Evolutionary conservation across 2,797 vertebrate genomes (phyloP).

Genomic region (Phalanger gymnotis): DNA sequence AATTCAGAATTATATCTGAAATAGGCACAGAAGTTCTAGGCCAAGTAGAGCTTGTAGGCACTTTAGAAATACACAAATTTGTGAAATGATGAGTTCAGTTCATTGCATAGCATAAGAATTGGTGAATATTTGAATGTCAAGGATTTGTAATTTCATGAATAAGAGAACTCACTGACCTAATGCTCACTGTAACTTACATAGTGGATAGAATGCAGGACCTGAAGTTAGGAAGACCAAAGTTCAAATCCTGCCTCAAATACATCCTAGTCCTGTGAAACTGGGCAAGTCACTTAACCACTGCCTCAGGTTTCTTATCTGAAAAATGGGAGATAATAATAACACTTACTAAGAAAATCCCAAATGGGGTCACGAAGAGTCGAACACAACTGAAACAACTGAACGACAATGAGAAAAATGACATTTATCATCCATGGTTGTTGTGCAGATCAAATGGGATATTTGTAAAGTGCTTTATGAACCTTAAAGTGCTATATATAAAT

Average conservation of each 20-base stretch:
- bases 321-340: not conserved
- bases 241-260: not conserved
- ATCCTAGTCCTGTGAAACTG: not conserved
- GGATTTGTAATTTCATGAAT: not conserved
- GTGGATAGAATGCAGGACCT: not conserved
- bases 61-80: not conserved
- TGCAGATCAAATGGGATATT: not conserved
- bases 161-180: not conserved
- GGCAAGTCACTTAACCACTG: not conserved
- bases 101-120: not conserved
- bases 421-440: not conserved
- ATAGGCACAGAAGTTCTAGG: not conserved
- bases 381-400: not conserved
- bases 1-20: not conserved
- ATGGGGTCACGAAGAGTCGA: not conserved
- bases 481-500: not conserved
- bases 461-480: not conserved
- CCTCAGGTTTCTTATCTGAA: not conserved
- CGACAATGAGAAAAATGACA: not conserved
- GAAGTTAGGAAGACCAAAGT: not conserved
- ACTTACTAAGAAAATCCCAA: not conserved
- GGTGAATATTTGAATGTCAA: not conserved
- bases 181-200: not conserved
- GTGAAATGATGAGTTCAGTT: not conserved
- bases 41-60: not conserved